These are phyloP conservation scores for Heteromormyrus szaboi DNA, from an alignment of 2,797 vertebrate genomes.

Conservation along the genomic window DNA sequence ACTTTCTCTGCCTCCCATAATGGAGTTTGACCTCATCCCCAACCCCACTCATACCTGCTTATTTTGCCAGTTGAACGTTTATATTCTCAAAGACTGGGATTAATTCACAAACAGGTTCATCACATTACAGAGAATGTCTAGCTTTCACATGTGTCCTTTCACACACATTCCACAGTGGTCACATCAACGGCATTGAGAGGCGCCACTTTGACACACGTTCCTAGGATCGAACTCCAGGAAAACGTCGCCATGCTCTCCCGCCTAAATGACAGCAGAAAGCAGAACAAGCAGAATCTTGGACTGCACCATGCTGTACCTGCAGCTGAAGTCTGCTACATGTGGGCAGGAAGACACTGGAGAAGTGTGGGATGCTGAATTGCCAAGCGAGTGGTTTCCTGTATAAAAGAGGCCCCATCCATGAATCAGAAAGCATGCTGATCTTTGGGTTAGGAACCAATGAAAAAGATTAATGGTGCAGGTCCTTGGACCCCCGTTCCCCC, in stretches of 20 bases:
- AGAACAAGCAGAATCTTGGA: constrained; percentile 33
- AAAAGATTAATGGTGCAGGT: constrained; percentile 50
- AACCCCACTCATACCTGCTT: neutral
- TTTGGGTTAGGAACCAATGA: constrained; percentile 34
- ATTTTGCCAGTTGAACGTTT: neutral
- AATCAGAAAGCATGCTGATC: constrained; percentile 33
- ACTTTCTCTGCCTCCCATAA: neutral
- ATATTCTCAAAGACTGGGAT: neutral
- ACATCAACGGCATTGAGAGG: neutral
- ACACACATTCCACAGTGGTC: neutral
- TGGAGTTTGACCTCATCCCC: neutral
- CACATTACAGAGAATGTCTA: neutral
- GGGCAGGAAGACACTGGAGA: constrained; percentile 31
- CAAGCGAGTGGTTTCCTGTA: constrained; percentile 19
- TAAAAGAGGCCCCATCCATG: constrained; percentile 28
- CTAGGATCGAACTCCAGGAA: constrained; percentile 29
- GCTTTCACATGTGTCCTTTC: neutral
- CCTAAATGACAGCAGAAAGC: constrained; percentile 28
- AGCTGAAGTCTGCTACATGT: constrained; percentile 34
- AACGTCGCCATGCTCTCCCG: constrained; percentile 18
- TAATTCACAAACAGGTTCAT: neutral
- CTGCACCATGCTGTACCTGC: constrained; percentile 19
- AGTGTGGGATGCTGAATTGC: constrained; percentile 25
- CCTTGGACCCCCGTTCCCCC: constrained; percentile 34
- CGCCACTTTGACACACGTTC: constrained; percentile 41